A percentile compares a stretch with the other conserved stretches of the same genome.
Conservation (phyloP, 2,888 invertebrate species). For the Folsomia candida region DNA sequence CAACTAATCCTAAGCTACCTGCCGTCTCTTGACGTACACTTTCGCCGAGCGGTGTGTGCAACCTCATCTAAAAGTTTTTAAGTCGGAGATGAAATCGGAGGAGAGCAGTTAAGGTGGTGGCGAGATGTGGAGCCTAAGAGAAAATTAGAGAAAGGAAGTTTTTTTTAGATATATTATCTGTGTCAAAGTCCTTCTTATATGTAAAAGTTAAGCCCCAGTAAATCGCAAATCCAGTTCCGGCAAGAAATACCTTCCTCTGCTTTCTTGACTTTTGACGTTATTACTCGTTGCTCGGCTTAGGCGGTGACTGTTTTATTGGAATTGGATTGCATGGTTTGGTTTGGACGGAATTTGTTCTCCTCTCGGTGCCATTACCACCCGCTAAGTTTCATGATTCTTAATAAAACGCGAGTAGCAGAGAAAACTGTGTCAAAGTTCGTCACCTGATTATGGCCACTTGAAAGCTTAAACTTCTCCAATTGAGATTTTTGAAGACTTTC, state of each 20-base stretch:
- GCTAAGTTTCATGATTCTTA: slow-evolving; percentile 7
- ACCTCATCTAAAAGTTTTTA: not conserved
- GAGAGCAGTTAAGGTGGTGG: no score
- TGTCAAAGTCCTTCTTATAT: slow-evolving; percentile 1
- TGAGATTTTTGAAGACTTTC: not conserved
- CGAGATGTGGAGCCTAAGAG: not conserved
- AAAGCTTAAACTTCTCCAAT: not conserved
- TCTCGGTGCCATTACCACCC: not conserved
- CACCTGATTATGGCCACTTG: slow-evolving; percentile 16
- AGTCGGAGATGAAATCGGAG: not conserved
- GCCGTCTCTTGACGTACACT: not conserved
- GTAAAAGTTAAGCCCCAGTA: not conserved
- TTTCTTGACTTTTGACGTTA: not conserved
- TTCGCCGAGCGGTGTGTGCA: not conserved
- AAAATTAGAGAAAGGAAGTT: slow-evolving; percentile 2
- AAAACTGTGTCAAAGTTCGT: slow-evolving; percentile 11
- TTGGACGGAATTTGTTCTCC: not conserved
- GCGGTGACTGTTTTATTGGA: not conserved
- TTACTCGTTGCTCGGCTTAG: slow-evolving; percentile 2
- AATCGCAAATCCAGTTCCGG: not conserved
- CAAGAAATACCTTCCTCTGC: not conserved
- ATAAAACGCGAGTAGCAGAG: not conserved
- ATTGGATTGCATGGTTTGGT: not conserved
- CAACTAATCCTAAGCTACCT: slow-evolving; percentile 1
- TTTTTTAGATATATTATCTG: slow-evolving; percentile 1